Evolutionary conservation across 2,113 vertebrate species (phyloP).

Genomic region (Pithys albifrons): DNA sequence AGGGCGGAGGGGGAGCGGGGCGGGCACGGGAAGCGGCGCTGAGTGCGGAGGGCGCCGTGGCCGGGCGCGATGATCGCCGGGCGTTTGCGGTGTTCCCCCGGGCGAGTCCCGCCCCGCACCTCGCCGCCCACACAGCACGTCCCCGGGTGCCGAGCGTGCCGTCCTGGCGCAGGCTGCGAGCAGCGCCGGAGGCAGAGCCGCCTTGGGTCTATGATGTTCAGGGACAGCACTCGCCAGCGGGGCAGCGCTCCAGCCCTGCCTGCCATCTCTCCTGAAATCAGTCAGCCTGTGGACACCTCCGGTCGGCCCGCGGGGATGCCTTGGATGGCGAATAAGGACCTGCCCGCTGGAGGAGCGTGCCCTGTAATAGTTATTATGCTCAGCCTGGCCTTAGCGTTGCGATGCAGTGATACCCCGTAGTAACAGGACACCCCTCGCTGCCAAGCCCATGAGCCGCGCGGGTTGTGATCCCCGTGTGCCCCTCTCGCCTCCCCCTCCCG

Average conservation of each 20-base stretch:
- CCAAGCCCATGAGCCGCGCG: neutral
- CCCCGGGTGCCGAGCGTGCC: neutral
- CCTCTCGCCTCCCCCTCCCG: neutral
- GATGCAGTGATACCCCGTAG: constrained; percentile 32
- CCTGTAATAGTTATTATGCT: constrained; percentile 33
- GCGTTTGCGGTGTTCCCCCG: neutral
- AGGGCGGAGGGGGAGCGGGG: neutral
- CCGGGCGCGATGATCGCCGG: neutral
- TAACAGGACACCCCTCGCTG: neutral
- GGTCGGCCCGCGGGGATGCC: neutral
- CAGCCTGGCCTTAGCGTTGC: neutral
- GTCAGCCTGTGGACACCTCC: neutral
- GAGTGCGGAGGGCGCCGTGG: neutral
- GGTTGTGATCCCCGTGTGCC: neutral
- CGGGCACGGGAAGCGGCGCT: neutral
- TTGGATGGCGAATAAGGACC: neutral
- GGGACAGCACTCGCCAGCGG: neutral
- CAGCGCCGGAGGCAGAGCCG: neutral
- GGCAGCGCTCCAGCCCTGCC: neutral
- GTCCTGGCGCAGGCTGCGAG: neutral
- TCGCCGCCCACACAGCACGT: neutral
- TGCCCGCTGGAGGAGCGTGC: neutral
- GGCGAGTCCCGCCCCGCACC: neutral
- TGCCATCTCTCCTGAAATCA: neutral
- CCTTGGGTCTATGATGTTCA: neutral